These are phyloP conservation scores for Parnassius smintheus DNA, from an alignment of 2,888 invertebrate species.

Conservation along the genomic window DNA sequence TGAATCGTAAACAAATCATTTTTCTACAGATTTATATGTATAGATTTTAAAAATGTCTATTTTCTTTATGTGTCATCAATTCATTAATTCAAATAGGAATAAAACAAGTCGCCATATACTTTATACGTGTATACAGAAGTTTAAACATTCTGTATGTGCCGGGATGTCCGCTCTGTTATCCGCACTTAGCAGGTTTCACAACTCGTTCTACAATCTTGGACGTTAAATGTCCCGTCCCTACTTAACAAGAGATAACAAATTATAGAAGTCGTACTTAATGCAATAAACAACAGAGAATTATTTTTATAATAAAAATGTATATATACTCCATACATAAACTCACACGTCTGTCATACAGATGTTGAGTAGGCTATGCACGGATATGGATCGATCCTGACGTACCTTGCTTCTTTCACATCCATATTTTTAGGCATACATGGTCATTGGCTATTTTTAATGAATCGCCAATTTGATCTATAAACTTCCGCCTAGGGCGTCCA, in stretches of 20 bases:
- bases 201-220: conserved; percentile 19
- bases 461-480: no score
- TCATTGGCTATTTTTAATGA: no score
- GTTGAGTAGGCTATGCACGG: no score
- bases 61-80: background rate
- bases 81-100: background rate
- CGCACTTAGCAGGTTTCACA: conserved; percentile 23
- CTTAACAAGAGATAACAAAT: background rate
- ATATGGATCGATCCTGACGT: no score
- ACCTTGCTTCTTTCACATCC: no score
- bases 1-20: no score
- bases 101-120: background rate
- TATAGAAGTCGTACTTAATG: background rate
- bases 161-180: conserved; percentile 14
- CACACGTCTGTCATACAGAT: no score
- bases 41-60: no score
- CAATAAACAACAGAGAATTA: conserved; percentile 3
- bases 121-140: background rate
- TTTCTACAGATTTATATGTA: no score
- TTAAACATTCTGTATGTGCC: conserved; percentile 1
- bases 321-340: no score
- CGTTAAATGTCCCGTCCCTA: conserved; percentile 13
- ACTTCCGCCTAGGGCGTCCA: no score
- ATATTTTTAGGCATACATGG: no score
- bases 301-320: background rate